Evolutionary conservation across 2,888 invertebrate species (phyloP).

Genomic region (Nasonia oneida): DNA sequence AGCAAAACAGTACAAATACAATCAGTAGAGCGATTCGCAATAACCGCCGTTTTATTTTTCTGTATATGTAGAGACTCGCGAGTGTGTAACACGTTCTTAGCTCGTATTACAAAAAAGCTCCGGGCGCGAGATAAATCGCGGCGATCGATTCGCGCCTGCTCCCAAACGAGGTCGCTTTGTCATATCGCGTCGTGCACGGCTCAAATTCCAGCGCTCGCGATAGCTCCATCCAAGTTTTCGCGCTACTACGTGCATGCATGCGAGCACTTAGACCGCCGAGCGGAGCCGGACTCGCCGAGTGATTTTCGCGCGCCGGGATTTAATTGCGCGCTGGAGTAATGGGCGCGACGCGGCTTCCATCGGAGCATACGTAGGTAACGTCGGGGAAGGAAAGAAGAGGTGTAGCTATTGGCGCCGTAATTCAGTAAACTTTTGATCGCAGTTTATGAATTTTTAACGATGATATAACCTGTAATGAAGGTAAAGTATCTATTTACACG

Average conservation of each 20-base stretch:
- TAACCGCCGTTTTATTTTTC: constrained; percentile 4
- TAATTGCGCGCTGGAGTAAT: constrained; percentile 46
- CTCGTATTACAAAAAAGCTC: neutral
- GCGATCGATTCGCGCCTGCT: neutral
- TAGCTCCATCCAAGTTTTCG: constrained; percentile 39
- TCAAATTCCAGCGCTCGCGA: neutral
- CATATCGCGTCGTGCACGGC: neutral
- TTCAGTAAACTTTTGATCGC: too few relatives aligned
- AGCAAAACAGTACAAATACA: too few relatives aligned
- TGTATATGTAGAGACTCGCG: neutral
- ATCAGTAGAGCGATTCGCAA: constrained; percentile 3
- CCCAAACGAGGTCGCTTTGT: constrained; percentile 47
- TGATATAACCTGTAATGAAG: too few relatives aligned
- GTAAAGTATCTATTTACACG: neutral
- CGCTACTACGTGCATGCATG: constrained; percentile 12
- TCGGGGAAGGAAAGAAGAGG: neutral
- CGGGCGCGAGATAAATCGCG: neutral
- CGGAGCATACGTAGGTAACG: neutral
- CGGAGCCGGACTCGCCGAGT: constrained; percentile 38
- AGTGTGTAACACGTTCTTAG: neutral
- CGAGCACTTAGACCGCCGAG: constrained; percentile 16
- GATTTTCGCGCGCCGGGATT: constrained; percentile 55
- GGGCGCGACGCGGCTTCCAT: neutral
- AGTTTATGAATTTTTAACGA: neutral
- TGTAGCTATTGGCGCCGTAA: too few relatives aligned